phyloP scores from a whole-genome alignment of 2,888 invertebrate genomes.

The Cheilosia pagana region DNA sequence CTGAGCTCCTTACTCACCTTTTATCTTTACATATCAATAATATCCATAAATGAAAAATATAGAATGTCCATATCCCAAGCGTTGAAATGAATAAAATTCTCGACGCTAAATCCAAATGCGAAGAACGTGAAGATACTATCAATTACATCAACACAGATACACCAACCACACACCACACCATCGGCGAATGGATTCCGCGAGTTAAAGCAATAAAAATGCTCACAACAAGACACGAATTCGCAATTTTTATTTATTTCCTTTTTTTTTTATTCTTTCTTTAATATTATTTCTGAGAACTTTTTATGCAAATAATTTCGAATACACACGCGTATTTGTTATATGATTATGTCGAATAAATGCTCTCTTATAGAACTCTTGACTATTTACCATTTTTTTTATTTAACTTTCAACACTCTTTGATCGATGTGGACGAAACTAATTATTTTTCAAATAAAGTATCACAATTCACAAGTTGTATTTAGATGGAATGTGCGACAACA shows the following conservation, averaged over 20 bases:
- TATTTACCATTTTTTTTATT: constrained; percentile 9
- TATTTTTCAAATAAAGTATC: constrained; percentile 14
- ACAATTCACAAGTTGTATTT: constrained; percentile 33
- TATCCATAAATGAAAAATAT: constrained; percentile 66
- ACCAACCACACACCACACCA: constrained; percentile 25
- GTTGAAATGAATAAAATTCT: constrained; percentile 56
- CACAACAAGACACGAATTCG: constrained; percentile 65
- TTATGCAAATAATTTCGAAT: constrained; percentile 46
- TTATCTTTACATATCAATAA: constrained; percentile 67
- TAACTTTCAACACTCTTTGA: constrained; percentile 26
- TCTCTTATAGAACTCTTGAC: constrained; percentile 2
- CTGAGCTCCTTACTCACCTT: constrained; percentile 54
- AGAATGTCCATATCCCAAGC: constrained; percentile 55
- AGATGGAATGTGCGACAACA: constrained; percentile 21
- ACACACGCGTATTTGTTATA: background rate
- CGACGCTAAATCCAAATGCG: constrained; percentile 50
- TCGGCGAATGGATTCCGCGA: constrained; percentile 45
- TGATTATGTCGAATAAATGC: constrained; percentile 2
- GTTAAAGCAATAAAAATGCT: constrained; percentile 65
- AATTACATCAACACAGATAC: constrained; percentile 52
- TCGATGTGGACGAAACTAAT: constrained; percentile 1
- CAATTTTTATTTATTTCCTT: constrained; percentile 31
- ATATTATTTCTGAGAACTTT: constrained; percentile 48
- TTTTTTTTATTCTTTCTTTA: constrained; percentile 12
- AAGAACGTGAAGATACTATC: constrained; percentile 63